A percentile compares a stretch with the other conserved stretches of the same genome.
phyloP scores from a whole-genome alignment of 2,113 vertebrate species.

The Salvelinus namaycush region DNA sequence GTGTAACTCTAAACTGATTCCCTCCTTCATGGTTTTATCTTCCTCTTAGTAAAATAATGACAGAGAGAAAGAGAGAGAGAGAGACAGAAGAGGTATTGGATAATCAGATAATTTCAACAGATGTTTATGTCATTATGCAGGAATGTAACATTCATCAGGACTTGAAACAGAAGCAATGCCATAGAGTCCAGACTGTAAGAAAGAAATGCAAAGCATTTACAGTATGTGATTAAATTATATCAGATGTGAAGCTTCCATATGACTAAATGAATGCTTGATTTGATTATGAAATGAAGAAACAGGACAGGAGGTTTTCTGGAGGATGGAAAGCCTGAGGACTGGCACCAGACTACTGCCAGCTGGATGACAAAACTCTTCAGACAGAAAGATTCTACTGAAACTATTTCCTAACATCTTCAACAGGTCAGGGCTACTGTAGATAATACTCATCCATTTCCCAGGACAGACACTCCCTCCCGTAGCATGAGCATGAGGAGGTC shows the following conservation, averaged over 20 bases:
- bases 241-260: too few relatives aligned
- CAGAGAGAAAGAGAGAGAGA: background rate
- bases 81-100: conserved; percentile 1
- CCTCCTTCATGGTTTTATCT: conserved; percentile 27
- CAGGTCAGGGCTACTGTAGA: conserved; percentile 42
- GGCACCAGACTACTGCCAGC: conserved; percentile 27
- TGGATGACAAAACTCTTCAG: conserved; percentile 34
- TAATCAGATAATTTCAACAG: conserved; percentile 46
- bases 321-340: too few relatives aligned
- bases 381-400: conserved; percentile 30
- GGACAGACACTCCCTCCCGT: background rate
- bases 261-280: too few relatives aligned
- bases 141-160: conserved; percentile 51
- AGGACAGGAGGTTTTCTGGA: too few relatives aligned
- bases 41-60: conserved; percentile 17
- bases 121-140: conserved; percentile 54
- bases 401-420: conserved; percentile 51
- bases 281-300: too few relatives aligned
- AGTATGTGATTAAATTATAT: too few relatives aligned
- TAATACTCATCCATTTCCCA: conserved; percentile 51
- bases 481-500: too few relatives aligned
- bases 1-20: conserved; percentile 37
- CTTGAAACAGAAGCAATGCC: conserved; percentile 40
- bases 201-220: too few relatives aligned
- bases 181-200: conserved; percentile 28